Base-by-base conservation (phyloP, 2,888 invertebrate genomes). In the Apodemia duryi region DNA sequence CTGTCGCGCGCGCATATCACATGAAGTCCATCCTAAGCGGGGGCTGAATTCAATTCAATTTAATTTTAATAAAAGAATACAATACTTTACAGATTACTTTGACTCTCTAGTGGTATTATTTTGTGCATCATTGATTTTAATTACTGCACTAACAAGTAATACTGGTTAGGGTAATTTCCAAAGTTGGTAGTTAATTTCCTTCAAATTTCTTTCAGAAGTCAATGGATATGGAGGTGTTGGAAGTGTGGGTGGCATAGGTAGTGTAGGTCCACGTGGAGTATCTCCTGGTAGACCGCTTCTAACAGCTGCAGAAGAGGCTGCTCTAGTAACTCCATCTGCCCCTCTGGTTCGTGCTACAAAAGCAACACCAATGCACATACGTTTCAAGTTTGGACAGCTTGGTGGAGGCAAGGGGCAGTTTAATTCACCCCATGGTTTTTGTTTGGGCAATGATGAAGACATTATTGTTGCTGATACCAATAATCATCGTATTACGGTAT, bases 391-490 rank as follows among this genome's bases (percentile, higher is more conserved):
- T 86, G 98, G 98, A 11, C 97, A 97, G 75, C 93, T 98, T 71
- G 98, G 98, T 41, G 96, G 97, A 41, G 96, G 96, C 69, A 97
- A 97, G 82, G 97, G 97, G 29, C 98, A 98, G 88, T 98, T 99
- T 79, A 98, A 98, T 88, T 98, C 98, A 0, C 98, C 98, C 0
- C 98, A 99, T 86, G 98, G 98, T 61, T 99, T 99, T 86, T 99
- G 98, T 80, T 93, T 99, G 70, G 98, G 98, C 49, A 94, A 96
- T 64, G 98, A 98, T 78, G 98, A 98, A 84, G 98, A 98, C 80
- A 98, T 99, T 73, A 97, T 98, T 76, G 98, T 98, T 32, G 98
- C 98, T 57, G 97, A 98, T 83, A 98, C 98, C 6, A 98, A 98
- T 83, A 98, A 98, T 85, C 98, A 99, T 91, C 95, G 98, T 70